These are phyloP conservation scores for Antheraea pernyi DNA, from an alignment of 1,140 invertebrate genomes.

Conservation along the genomic window DNA sequence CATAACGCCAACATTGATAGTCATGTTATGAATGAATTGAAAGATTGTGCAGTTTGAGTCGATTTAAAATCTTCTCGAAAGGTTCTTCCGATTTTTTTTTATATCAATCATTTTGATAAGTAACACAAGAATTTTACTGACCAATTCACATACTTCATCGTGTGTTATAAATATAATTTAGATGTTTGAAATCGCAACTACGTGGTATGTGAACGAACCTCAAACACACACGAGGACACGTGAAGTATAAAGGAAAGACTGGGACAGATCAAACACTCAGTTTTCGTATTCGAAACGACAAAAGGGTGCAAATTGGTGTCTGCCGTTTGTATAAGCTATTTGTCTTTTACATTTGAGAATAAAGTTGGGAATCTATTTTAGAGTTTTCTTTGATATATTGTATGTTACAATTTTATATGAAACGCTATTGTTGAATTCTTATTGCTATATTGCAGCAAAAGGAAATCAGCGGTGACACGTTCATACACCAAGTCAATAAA, in stretches of 20 bases:
- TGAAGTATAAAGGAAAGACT: slow-evolving; percentile 16
- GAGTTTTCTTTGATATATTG: slow-evolving; percentile 11
- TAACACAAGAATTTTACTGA: too few species aligned
- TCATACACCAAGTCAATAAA: too few species aligned
- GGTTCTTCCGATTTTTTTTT: too few species aligned
- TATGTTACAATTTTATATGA: background rate
- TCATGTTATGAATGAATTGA: too few species aligned
- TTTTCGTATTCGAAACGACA: slow-evolving; percentile 18
- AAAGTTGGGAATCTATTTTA: slow-evolving; percentile 8
- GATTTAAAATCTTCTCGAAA: too few species aligned
- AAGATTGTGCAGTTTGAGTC: too few species aligned
- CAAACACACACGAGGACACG: background rate
- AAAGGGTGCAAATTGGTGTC: slow-evolving; percentile 27
- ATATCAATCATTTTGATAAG: too few species aligned
- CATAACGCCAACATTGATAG: too few species aligned
- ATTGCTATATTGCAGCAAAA: background rate
- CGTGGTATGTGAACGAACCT: background rate
- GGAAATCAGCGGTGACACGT: too few species aligned
- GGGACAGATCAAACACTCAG: slow-evolving; percentile 22
- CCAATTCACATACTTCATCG: too few species aligned
- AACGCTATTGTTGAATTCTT: background rate
- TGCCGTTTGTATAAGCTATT: slow-evolving; percentile 23
- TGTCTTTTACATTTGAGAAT: slow-evolving; percentile 25
- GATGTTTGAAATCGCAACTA: background rate
- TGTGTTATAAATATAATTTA: background rate